These are phyloP conservation scores for Napeogenes inachia DNA, from an alignment of 2,888 invertebrate species.

Conservation along the genomic window DNA sequence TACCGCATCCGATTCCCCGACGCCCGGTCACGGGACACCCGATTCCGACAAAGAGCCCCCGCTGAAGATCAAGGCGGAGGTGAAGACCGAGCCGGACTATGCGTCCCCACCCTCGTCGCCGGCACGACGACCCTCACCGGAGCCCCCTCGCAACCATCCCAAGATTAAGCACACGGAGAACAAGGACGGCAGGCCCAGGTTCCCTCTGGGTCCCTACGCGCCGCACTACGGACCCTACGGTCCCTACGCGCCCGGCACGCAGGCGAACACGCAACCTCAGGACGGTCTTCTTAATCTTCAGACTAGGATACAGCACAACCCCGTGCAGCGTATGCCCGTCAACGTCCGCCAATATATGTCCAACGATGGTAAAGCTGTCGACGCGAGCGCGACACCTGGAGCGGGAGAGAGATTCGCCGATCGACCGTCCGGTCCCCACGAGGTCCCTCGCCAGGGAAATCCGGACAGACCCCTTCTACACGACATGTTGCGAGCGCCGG, in stretches of 20 bases:
- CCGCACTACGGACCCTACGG: constrained; percentile 69
- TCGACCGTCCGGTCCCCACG: constrained; percentile 11
- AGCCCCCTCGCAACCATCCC: constrained; percentile 55
- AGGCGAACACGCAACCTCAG: constrained; percentile 25
- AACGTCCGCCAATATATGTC: constrained; percentile 26
- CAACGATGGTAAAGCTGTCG: constrained; percentile 15
- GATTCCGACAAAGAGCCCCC: constrained; percentile 39
- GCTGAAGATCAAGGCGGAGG: constrained; percentile 65
- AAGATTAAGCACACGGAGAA: constrained; percentile 71
- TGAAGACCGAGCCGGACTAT: constrained; percentile 69
- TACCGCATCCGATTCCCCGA: constrained; percentile 20
- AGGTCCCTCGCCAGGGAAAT: constrained; percentile 7
- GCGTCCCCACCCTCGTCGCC: constrained; percentile 55
- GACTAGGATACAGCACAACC: constrained; percentile 28
- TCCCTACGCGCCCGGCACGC: constrained; percentile 57
- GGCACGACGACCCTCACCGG: constrained; percentile 47
- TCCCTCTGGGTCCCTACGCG: constrained; percentile 70
- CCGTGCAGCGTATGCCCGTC: constrained; percentile 28
- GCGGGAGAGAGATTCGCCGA: constrained; percentile 22
- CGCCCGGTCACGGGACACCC: constrained; percentile 21
- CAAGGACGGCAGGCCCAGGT: constrained; percentile 62
- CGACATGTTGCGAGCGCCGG: constrained; percentile 22
- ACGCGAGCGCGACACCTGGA: constrained; percentile 13
- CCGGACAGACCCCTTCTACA: constrained; percentile 19
- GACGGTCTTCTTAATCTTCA: constrained; percentile 27